Percentiles rank a stretch among this genome's conserved stretches.
These are phyloP conservation scores for Hymenopus coronatus DNA, from an alignment of 2,888 invertebrate genomes.

Conservation along the genomic window DNA sequence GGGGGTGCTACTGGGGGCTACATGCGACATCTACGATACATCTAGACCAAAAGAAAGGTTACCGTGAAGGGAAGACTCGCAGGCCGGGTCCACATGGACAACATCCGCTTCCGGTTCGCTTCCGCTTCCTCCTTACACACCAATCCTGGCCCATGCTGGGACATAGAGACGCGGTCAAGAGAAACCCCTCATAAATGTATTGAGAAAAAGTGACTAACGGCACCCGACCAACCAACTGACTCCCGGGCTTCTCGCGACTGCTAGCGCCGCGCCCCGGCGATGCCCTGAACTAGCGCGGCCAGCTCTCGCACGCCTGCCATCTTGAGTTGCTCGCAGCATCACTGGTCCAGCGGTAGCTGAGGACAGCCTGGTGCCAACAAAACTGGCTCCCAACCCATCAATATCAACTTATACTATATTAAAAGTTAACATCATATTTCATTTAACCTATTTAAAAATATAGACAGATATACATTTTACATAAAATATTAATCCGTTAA, in stretches of 20 bases:
- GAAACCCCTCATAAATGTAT: background rate
- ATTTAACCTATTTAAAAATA: too few species aligned
- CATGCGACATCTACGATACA: background rate
- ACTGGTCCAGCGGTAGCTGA: background rate
- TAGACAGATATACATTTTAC: too few species aligned
- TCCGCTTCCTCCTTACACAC: conserved; percentile 66
- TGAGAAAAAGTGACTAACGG: background rate
- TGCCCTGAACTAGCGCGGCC: conserved; percentile 28
- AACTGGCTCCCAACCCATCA: background rate
- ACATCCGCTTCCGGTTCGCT: conserved; percentile 55
- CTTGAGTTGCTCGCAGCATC: conserved; percentile 24
- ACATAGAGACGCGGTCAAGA: background rate
- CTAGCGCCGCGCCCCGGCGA: conserved; percentile 21
- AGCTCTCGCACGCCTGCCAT: conserved; percentile 19
- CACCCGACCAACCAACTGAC: background rate
- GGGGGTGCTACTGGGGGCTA: background rate
- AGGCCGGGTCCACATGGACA: conserved; percentile 32
- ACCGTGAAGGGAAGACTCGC: conserved; percentile 34
- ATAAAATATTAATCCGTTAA: too few species aligned
- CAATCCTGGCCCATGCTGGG: conserved; percentile 67
- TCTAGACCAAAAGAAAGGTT: background rate
- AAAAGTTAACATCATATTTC: too few species aligned
- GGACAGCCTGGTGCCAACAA: conserved; percentile 2
- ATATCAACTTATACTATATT: too few species aligned
- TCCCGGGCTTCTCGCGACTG: conserved; percentile 5